Percentiles rank a stretch among this genome's conserved stretches.
These are phyloP conservation scores for Odontesthes bonariensis DNA, from an alignment of 2,113 vertebrate species.

Conservation along the genomic window DNA sequence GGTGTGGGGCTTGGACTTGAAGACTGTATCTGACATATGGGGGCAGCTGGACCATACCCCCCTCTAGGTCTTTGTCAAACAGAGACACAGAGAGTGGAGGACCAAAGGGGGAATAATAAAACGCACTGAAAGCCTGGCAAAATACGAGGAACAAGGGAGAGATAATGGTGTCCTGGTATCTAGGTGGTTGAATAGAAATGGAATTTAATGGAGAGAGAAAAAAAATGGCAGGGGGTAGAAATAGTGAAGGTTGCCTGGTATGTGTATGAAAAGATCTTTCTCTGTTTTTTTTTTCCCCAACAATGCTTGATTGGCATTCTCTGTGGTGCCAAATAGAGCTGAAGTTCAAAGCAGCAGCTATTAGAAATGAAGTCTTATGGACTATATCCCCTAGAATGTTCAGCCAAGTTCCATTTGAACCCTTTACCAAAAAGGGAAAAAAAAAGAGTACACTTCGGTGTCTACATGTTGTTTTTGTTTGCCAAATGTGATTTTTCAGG, in stretches of 20 bases:
- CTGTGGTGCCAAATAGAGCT: slow-evolving; percentile 56
- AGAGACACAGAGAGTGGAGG: slow-evolving; percentile 38
- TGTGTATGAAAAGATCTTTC: slow-evolving; percentile 42
- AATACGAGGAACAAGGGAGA: slow-evolving; percentile 24
- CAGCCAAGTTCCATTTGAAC: slow-evolving; percentile 59
- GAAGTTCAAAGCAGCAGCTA: slow-evolving; percentile 37
- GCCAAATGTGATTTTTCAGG: slow-evolving; percentile 37
- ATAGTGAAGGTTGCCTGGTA: slow-evolving; percentile 21
- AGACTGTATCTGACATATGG: slow-evolving; percentile 45
- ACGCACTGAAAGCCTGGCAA: slow-evolving; percentile 47
- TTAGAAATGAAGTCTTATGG: slow-evolving; percentile 51
- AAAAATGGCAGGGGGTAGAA: background rate
- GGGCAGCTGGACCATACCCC: slow-evolving; percentile 55
- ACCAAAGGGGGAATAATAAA: slow-evolving; percentile 33
- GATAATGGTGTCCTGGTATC: slow-evolving; percentile 43
- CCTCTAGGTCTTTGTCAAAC: slow-evolving; percentile 49
- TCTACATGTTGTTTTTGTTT: slow-evolving; percentile 24
- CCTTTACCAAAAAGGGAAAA: slow-evolving; percentile 48
- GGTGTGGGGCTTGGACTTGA: slow-evolving; percentile 28
- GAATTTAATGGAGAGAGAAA: slow-evolving; percentile 24
- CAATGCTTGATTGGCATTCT: slow-evolving; percentile 52
- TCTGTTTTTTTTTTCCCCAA: slow-evolving; percentile 40
- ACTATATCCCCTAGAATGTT: slow-evolving; percentile 50
- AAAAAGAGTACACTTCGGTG: background rate
- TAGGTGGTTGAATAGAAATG: slow-evolving; percentile 40